Conservation (phyloP, 37 sponge, comb jelly and placozoan species). For the Oscarella lobularis region DNA sequence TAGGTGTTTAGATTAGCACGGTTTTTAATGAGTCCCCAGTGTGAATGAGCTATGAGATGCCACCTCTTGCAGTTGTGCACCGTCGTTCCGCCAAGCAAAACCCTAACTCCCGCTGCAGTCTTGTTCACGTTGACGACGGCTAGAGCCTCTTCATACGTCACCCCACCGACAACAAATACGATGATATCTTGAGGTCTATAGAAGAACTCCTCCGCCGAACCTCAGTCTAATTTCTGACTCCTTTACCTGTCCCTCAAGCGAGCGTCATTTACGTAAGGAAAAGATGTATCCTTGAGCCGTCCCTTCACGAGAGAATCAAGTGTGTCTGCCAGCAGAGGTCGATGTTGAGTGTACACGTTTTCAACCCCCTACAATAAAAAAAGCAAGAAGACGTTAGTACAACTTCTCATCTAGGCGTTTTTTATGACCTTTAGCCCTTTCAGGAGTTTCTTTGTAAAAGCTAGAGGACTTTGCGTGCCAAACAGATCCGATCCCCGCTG, state of each 20-base stretch:
- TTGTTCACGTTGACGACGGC: conserved; percentile 62
- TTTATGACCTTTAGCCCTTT: conserved; percentile 53
- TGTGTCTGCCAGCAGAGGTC: conserved; percentile 43
- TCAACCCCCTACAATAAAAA: conserved; percentile 62
- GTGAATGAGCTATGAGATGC: no score
- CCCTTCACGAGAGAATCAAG: conserved; percentile 45
- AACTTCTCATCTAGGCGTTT: not conserved
- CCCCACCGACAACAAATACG: conserved; percentile 90
- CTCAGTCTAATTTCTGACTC: no score
- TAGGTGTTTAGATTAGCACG: no score
- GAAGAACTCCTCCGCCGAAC: no score
- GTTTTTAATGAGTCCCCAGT: no score
- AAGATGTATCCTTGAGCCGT: conserved; percentile 45
- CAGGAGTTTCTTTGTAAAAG: conserved; percentile 62
- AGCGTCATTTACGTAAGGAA: conserved; percentile 27
- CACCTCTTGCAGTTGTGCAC: conserved; percentile 62
- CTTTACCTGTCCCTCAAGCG: conserved; percentile 28
- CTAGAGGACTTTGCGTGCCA: conserved; percentile 36
- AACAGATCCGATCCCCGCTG: conserved; percentile 63
- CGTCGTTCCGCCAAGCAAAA: conserved; percentile 75
- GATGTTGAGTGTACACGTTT: conserved; percentile 95
- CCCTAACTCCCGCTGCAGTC: conserved; percentile 45
- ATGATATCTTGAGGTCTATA: conserved; percentile 74
- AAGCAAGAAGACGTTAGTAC: not conserved
- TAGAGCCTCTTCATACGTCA: conserved; percentile 79